These are phyloP conservation scores for Cheirogaleus medius DNA, from an alignment of 2,113 vertebrate genomes.

Conservation along the genomic window DNA sequence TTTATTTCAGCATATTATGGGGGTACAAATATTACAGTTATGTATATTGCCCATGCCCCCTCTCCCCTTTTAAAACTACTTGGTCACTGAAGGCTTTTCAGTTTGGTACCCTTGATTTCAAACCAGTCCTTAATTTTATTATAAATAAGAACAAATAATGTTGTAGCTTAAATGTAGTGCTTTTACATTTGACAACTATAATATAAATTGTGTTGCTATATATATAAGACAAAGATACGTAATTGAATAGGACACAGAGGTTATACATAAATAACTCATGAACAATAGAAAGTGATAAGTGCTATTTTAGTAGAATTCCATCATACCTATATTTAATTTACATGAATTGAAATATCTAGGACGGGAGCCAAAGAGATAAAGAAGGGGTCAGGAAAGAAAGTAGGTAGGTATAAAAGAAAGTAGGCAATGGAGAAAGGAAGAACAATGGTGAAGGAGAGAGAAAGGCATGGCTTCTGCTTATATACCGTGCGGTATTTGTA, in stretches of 20 bases:
- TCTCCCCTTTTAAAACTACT: too few species aligned
- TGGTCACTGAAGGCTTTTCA: not conserved
- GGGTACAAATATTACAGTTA: too few species aligned
- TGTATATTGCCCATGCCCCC: too few species aligned
- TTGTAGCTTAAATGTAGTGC: not conserved
- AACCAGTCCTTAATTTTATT: conserved; percentile 32
- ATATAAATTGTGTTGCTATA: conserved; percentile 1
- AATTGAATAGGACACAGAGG: conserved; percentile 42
- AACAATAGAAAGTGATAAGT: not conserved
- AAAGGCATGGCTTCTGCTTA: not conserved
- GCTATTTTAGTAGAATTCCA: conserved; percentile 3
- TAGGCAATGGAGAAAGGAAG: not conserved
- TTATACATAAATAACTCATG: conserved; percentile 48
- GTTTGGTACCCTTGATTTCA: not conserved
- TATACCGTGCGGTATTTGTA: rapidly evolving
- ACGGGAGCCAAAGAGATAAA: not conserved
- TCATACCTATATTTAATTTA: conserved; percentile 24
- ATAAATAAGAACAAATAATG: conserved; percentile 16
- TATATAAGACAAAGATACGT: conserved; percentile 13
- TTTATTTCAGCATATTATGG: too few species aligned
- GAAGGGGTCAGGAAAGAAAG: not conserved
- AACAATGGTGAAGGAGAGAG: not conserved
- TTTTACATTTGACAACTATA: not conserved
- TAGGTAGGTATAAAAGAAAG: not conserved
- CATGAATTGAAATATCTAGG: not conserved